Conservation (phyloP, 2,797 vertebrate species). For the Pterois miles region DNA sequence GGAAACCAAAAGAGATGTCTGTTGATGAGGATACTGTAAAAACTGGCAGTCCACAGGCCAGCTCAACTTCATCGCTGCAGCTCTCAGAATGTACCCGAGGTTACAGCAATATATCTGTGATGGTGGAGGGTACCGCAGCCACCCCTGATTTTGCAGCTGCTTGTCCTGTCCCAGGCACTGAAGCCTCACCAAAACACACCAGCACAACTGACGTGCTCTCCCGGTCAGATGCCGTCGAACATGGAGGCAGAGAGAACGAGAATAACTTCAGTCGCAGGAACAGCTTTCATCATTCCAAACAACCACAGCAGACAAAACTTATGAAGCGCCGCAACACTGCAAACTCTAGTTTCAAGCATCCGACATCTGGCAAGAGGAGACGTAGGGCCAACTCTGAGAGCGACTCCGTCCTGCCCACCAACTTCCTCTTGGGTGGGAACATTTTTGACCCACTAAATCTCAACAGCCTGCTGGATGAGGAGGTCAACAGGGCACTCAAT, state of each 20-base stretch:
- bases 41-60: slow-evolving; percentile 76
- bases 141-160: slow-evolving; percentile 64
- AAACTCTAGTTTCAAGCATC: slow-evolving; percentile 87
- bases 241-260: slow-evolving; percentile 54
- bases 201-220: slow-evolving; percentile 31
- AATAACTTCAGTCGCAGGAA: slow-evolving; percentile 77
- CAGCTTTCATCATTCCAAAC: slow-evolving; percentile 82
- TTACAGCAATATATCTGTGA: slow-evolving; percentile 65
- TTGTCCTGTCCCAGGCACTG: slow-evolving; percentile 56
- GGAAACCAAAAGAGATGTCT: slow-evolving; percentile 85
- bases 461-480: slow-evolving; percentile 94
- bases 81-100: slow-evolving; percentile 69
- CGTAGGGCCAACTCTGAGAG: slow-evolving; percentile 91
- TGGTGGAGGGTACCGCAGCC: slow-evolving; percentile 57
- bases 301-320: slow-evolving; percentile 73
- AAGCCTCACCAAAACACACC: slow-evolving; percentile 64
- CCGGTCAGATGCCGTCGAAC: slow-evolving; percentile 24
- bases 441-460: slow-evolving; percentile 96
- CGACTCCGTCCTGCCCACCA: slow-evolving; percentile 91
- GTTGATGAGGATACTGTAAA: slow-evolving; percentile 87
- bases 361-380: slow-evolving; percentile 87
- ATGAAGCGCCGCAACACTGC: slow-evolving; percentile 87
- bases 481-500: slow-evolving; percentile 91
- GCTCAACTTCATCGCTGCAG: slow-evolving; percentile 70
- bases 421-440: slow-evolving; percentile 94